These are phyloP conservation scores for Pseudotriccus pelzelni DNA, from an alignment of 2,797 vertebrate genomes.

Conservation along the genomic window DNA sequence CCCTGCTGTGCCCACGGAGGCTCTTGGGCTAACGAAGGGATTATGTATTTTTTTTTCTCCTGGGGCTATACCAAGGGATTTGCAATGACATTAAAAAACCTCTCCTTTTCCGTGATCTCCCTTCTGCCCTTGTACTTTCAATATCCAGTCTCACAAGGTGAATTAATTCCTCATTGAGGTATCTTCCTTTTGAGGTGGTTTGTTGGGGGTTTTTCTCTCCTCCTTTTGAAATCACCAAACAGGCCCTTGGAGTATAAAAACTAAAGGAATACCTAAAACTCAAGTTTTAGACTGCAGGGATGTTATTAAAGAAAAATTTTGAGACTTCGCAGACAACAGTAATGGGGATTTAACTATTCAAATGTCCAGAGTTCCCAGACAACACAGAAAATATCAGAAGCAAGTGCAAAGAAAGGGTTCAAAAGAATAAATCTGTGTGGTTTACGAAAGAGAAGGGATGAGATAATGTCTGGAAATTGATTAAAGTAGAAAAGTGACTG, in stretches of 20 bases:
- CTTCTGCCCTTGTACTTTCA: not conserved
- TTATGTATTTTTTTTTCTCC: not conserved
- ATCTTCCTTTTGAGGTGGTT: not conserved
- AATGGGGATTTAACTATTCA: not conserved
- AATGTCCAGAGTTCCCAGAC: not conserved
- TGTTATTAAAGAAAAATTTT: not conserved
- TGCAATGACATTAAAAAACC: not conserved
- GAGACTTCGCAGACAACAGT: not conserved
- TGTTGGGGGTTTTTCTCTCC: not conserved
- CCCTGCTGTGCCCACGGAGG: not conserved
- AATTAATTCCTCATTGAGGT: not conserved
- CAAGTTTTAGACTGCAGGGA: not conserved
- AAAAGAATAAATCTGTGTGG: not conserved
- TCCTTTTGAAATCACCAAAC: not conserved
- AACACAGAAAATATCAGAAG: not conserved
- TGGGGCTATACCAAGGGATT: not conserved
- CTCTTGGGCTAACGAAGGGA: not conserved
- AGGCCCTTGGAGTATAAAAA: not conserved
- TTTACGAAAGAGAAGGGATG: not conserved
- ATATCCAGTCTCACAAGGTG: not conserved
- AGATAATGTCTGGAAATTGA: conserved; percentile 11
- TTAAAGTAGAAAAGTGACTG: not conserved
- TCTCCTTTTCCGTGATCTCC: not conserved
- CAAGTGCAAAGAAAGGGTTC: not conserved
- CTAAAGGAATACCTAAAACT: not conserved